Base-by-base conservation (phyloP, 2,797 vertebrate genomes). In the Selene dorsalis region DNA sequence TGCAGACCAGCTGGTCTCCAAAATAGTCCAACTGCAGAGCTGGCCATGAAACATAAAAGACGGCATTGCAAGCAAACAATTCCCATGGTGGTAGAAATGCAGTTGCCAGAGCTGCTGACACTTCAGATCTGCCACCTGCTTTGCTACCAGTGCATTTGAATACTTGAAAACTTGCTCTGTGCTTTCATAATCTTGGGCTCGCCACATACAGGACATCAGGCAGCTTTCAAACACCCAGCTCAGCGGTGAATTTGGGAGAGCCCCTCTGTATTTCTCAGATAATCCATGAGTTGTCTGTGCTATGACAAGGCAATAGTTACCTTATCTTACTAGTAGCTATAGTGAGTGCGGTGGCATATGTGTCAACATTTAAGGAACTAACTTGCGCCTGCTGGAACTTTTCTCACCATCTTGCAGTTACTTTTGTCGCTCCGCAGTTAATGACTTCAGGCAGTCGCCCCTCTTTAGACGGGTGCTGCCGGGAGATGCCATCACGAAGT, bases 61-160 rank as follows among this genome's bases (percentile, higher is more conserved):
- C 61, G 6, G 62, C 73, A 41, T 80, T 64, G 79, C 79, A 83
- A 70, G 79, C 79, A 83, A 70, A 78, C 63, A 79, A 77, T 85
- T 87, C 81, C 88, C 53, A 68, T 43, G 67, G 84, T 76, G 85
- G 63, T 39, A 59, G 43, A 81, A 81, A 82, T 63, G 65, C 59
- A 74, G 65, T 79, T 41, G 45, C 79, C 60, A 43, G 77, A 80
- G 38, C 77, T 88, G 91, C 89, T 89, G 88, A 89, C 83, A 59
- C 74, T 75, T 77, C 35, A 62, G 10, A 85, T 82, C 73, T 70
- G 63, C 84, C 77, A 82, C 79, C 88, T 89, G 84, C 83, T 87
- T 80, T 76, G 73, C 68, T 52, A 39, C 50, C 77, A 67, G 24
- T 73, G 69, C 64, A 73, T 87, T 82, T 83, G 64, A 79, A 79